phyloP scores from a whole-genome alignment of 2,888 invertebrate species.

The Perizoma flavofasciatum region DNA sequence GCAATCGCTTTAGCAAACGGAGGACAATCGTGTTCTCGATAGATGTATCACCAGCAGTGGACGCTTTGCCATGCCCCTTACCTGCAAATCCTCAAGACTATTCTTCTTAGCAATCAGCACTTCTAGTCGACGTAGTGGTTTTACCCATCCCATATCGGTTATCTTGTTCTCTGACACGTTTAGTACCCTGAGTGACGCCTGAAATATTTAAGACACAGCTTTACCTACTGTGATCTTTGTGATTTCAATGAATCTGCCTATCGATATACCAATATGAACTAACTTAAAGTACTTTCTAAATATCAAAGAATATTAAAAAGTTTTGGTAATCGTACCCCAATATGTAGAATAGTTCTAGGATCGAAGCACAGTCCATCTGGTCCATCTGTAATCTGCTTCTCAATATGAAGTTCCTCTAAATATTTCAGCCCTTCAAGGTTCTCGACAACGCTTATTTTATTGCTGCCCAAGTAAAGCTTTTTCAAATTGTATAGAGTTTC shows the following conservation, averaged over 20 bases:
- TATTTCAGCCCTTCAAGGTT: conserved; percentile 84
- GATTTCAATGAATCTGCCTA: too few species aligned
- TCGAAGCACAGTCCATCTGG: conserved; percentile 87
- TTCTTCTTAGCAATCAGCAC: conserved; percentile 85
- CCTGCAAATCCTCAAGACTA: conserved; percentile 79
- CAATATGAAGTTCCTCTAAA: conserved; percentile 87
- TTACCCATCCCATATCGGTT: conserved; percentile 77
- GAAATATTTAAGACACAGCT: conserved; percentile 40
- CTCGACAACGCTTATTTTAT: conserved; percentile 87
- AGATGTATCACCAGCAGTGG: too few species aligned
- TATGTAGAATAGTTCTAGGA: conserved; percentile 81
- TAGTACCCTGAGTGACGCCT: conserved; percentile 84
- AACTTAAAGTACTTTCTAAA: too few species aligned
- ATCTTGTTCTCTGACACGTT: conserved; percentile 87
- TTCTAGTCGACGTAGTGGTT: conserved; percentile 78
- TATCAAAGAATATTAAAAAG: too few species aligned
- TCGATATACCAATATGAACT: too few species aligned
- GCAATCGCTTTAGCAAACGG: too few species aligned
- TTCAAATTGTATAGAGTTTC: conserved; percentile 85
- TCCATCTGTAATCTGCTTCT: conserved; percentile 84
- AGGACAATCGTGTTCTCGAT: not conserved
- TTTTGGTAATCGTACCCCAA: conserved; percentile 76
- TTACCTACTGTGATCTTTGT: too few species aligned
- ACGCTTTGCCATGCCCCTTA: conserved; percentile 29
- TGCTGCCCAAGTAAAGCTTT: conserved; percentile 90